phyloP scores from a whole-genome alignment of 1,140 invertebrate species.

The Lepidostoma basale region DNA sequence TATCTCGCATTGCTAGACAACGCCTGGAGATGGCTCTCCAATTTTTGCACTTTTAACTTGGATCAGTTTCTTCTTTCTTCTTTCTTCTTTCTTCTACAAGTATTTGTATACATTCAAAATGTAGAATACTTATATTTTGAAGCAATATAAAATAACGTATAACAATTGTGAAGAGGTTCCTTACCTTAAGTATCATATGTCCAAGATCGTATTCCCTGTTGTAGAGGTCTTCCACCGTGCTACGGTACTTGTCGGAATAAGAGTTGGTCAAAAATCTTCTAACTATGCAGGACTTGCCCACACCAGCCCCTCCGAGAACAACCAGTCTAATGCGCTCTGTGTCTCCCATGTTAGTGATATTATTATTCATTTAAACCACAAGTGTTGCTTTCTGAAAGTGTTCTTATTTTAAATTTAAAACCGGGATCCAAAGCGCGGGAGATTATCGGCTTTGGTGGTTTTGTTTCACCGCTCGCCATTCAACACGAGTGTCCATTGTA shows the following conservation, averaged over 20 bases:
- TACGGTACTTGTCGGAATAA: conserved; percentile 82
- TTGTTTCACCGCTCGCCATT: conserved; percentile 2
- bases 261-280: conserved; percentile 85
- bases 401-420: background rate
- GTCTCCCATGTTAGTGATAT: conserved; percentile 61
- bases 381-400: background rate
- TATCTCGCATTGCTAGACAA: too few relatives aligned
- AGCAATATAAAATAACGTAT: background rate
- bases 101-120: too few relatives aligned
- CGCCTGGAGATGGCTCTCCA: too few relatives aligned
- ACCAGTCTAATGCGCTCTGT: conserved; percentile 85
- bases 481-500: conserved; percentile 16
- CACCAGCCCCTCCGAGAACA: conserved; percentile 79
- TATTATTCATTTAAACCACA: conserved; percentile 43
- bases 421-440: background rate
- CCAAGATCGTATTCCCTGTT: conserved; percentile 83
- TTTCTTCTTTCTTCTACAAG: too few relatives aligned
- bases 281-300: conserved; percentile 88
- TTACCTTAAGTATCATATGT: conserved; percentile 72
- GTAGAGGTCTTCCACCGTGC: conserved; percentile 90
- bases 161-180: too few relatives aligned
- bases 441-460: conserved; percentile 11
- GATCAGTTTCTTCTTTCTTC: too few relatives aligned
- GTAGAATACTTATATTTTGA: too few relatives aligned
- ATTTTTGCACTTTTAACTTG: too few relatives aligned